Evolutionary conservation across 2,888 invertebrate species (phyloP).

Genomic region (Pegoplata infirma): DNA sequence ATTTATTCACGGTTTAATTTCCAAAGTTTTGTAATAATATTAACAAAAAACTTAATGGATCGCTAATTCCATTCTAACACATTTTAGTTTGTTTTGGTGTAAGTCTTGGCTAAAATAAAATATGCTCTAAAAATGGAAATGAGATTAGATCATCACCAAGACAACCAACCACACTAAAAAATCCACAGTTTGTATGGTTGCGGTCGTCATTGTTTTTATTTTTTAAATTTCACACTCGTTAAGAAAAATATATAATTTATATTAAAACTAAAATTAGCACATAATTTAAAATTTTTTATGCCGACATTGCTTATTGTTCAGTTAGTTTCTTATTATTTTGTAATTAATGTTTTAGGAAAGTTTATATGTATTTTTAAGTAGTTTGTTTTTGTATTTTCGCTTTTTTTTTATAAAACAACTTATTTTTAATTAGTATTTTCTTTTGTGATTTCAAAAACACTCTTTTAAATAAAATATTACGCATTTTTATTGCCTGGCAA

Average conservation of each 20-base stretch:
- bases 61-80: too few relatives aligned
- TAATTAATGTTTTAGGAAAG: background rate
- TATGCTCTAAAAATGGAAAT: background rate
- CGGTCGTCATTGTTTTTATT: slow-evolving; percentile 6
- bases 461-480: too few relatives aligned
- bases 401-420: too few relatives aligned
- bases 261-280: slow-evolving; percentile 38
- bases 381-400: too few relatives aligned
- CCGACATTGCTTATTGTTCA: background rate
- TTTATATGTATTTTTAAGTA: background rate
- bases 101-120: background rate
- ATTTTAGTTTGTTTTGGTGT: too few relatives aligned
- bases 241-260: background rate
- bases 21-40: too few relatives aligned
- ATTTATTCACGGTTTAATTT: too few relatives aligned
- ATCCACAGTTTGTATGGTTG: background rate
- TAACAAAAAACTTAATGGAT: too few relatives aligned
- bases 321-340: background rate
- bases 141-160: slow-evolving; percentile 29
- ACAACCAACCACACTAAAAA: background rate
- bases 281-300: slow-evolving; percentile 22
- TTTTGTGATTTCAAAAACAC: background rate
- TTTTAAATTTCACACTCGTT: background rate
- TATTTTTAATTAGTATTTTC: background rate
- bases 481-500: too few relatives aligned